A percentile compares a stretch with the other conserved stretches of the same genome.
Conservation (phyloP, 2,888 invertebrate species). For the Hetaerina titia region DNA sequence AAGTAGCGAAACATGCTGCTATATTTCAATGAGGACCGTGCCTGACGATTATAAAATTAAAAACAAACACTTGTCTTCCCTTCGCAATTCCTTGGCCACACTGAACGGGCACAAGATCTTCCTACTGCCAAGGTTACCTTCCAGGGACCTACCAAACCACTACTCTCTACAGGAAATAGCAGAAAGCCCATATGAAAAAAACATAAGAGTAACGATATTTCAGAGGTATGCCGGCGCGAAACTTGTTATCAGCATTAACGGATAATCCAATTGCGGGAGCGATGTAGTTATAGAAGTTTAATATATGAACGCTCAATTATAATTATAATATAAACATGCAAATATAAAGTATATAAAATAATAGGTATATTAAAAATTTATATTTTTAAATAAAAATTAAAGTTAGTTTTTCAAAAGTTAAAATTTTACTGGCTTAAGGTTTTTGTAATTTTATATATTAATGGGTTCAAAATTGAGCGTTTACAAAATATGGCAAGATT, state of each 20-base stretch:
- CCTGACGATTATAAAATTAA: not conserved
- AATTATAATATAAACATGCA: no score
- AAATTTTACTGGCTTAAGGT: no score
- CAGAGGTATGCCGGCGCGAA: not conserved
- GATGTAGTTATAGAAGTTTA: no score
- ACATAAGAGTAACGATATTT: constrained; percentile 17
- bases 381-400: no score
- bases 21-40: not conserved
- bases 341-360: no score
- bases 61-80: not conserved
- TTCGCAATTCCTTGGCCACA: not conserved
- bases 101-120: not conserved
- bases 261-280: no score
- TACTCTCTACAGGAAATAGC: constrained; percentile 47
- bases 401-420: no score
- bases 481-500: no score
- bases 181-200: constrained; percentile 34
- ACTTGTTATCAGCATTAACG: not conserved
- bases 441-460: no score
- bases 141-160: constrained; percentile 34
- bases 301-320: no score
- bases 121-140: constrained; percentile 5
- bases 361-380: no score
- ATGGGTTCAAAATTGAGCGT: no score
- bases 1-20: not conserved